A percentile compares a stretch with the other conserved stretches of the same genome.
These are phyloP conservation scores for Acanthoscelides obtectus DNA, from an alignment of 2,888 invertebrate species.

Conservation along the genomic window DNA sequence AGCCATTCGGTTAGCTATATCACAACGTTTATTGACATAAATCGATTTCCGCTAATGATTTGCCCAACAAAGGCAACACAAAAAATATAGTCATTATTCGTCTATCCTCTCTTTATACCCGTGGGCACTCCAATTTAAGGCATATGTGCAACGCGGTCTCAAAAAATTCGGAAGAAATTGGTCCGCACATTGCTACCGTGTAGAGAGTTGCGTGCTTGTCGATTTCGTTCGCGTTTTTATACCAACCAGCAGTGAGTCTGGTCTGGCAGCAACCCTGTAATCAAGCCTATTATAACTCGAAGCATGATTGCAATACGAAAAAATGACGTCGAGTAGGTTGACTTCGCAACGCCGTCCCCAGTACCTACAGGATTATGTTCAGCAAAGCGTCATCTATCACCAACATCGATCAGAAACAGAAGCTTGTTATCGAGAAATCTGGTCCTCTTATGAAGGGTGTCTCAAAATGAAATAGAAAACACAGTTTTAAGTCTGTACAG, in stretches of 20 bases:
- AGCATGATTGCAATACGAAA: background rate
- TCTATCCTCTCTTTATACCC: background rate
- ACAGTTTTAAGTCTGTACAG: too few relatives aligned
- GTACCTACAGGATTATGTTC: too few relatives aligned
- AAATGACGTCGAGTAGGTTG: too few relatives aligned
- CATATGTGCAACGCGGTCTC: background rate
- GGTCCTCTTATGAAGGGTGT: too few relatives aligned
- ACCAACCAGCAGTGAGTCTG: background rate
- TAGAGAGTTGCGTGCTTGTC: conserved; percentile 31
- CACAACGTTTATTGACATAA: background rate
- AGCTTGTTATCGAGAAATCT: too few relatives aligned
- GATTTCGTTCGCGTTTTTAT: background rate
- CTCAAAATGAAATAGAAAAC: too few relatives aligned
- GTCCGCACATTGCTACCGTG: conserved; percentile 31
- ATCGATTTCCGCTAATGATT: background rate
- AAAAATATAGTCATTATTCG: background rate
- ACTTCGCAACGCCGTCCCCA: too few relatives aligned
- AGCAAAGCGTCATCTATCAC: too few relatives aligned
- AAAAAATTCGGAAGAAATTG: background rate
- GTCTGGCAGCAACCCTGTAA: background rate
- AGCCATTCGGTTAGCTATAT: too few relatives aligned
- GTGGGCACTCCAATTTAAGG: background rate
- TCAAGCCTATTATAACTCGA: background rate
- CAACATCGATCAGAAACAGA: too few relatives aligned
- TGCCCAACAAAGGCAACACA: background rate